Conservation (phyloP, 2,113 vertebrate genomes). For the Alexandromys fortis region DNA sequence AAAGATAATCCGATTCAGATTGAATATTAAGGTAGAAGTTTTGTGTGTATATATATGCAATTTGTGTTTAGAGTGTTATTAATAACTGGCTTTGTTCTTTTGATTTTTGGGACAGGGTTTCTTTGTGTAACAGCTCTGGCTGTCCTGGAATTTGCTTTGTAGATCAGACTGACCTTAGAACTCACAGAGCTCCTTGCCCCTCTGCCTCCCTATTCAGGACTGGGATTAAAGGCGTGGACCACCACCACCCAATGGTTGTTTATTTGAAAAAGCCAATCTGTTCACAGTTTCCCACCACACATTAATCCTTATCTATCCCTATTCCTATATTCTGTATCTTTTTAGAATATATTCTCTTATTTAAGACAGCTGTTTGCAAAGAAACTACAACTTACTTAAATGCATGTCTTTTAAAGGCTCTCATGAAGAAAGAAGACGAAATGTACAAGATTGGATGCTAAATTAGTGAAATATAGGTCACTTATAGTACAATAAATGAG, state of each 20-base stretch:
- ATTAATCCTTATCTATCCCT: not conserved
- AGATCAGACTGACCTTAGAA: too few relatives aligned
- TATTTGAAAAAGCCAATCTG: not conserved
- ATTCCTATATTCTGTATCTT: not conserved
- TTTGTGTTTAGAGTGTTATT: not conserved
- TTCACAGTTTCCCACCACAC: not conserved
- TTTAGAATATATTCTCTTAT: conserved; percentile 29
- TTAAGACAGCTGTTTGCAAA: conserved; percentile 7
- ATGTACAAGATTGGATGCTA: not conserved
- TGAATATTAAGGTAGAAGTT: not conserved
- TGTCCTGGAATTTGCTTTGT: too few relatives aligned
- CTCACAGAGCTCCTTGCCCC: too few relatives aligned
- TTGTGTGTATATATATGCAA: conserved; percentile 3
- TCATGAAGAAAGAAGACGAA: not conserved
- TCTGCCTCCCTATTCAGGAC: too few relatives aligned
- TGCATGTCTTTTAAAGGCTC: not conserved
- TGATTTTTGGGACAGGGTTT: too few relatives aligned
- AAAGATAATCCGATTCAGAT: not conserved
- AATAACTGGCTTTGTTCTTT: not conserved
- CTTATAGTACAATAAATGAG: not conserved
- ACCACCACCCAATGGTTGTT: not conserved
- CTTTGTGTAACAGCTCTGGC: too few relatives aligned
- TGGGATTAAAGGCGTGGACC: too few relatives aligned
- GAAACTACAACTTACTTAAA: conserved; percentile 10
- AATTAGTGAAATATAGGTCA: not conserved